Evolutionary conservation across 2,888 invertebrate genomes (phyloP), one percentile per base, ranked within the genome.

Genomic region (Cryptus viduatorius): DNA sequence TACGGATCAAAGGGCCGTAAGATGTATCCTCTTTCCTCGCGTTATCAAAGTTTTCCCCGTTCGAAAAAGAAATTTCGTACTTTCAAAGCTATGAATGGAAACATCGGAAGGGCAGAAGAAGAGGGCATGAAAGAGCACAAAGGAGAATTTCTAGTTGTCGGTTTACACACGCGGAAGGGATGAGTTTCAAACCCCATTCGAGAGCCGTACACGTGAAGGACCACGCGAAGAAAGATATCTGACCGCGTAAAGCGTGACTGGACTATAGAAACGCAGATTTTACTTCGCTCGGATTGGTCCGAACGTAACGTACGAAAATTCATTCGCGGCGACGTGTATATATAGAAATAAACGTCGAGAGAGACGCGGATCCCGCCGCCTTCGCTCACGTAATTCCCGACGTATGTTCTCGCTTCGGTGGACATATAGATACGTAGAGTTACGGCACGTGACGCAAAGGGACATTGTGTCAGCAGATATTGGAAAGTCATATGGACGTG

Each of bases 301-400:
- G 7, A 53, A 37, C 50, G 48, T 77, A 72, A 80, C 68, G 73
- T 65, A 71, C 71, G 82, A 77, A 82, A 82, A 82, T 77, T 31
- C 71, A 77, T 77, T 71, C 44, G 56, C 61, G 14, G 29, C 67
- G 10, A 50, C 19, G 80, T 75, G 24, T 24, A 8, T 56, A 56
- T 56, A 56, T 56, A 37, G 75, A 75, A 75, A 75, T 75, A 10
- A 24, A 19, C 19, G 68, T 42, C 44, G 67, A 14, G 75, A 75
- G 68, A 24, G 53, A 53, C 14, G 53, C 44, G 61, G 44, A 56
- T 81, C 48, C 48, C n/a, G 59, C 48, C 50, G 37, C 69, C 5
- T 37, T 76, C 65, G 64, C 69, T 72, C 71, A 71, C 82, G 71
- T 77, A 64, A 56, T 24, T 56, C 46, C 65, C 37, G 31, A 56